Base-by-base conservation (phyloP, 2,888 invertebrate genomes). In the Nemotelus nigrinus region DNA sequence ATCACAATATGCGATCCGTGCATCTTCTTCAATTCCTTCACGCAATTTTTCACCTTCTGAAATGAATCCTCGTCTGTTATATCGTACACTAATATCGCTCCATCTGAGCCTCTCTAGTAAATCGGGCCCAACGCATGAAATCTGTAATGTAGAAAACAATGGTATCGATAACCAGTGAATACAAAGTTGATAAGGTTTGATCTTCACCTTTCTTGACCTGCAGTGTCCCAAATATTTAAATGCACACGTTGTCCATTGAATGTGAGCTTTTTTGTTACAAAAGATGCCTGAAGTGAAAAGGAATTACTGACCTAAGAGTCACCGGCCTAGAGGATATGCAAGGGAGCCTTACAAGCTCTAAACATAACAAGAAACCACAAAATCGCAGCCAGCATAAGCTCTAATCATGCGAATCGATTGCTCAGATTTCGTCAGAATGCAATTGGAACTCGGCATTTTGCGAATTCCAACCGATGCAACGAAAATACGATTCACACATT, bases 41-140 rank as follows among this genome's bases (percentile, higher is more conserved):
- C 98, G 99, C 99, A 99, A 86, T 93, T 96, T 88, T 98, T 97
- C 0, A 98, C 98, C 90, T 97, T 98, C 85, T 93, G 93, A 88
- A 99, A 98, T 0, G 98, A 97, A 85, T 97, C 95, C 87, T 96
- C 93, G 89, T 99, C 98, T 25, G 99, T 98, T 80, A 99, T 97
- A 86, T 99, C 99, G 87, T 98, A 99, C 2, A 99, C 98, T 81
- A 99, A 90, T 83, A 99, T 93, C 76, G 99, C 99, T 81, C 99
- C 99, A 88, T 99, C 96, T 45, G 98, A 98, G 85, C 96, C 96
- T 80, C 99, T 89, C 86, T 99, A 99, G 87, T 99, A 99, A 82
- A 99, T 98, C 7, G 99, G 99, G 2, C 99, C 99, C 72, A 99
- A 88, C 0, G 99, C 98, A 88, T 99, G 99, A 84, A 96, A 96